Evolutionary conservation across 1,140 invertebrate genomes (phyloP).

Genomic region (Oncopodura yosiiana): DNA sequence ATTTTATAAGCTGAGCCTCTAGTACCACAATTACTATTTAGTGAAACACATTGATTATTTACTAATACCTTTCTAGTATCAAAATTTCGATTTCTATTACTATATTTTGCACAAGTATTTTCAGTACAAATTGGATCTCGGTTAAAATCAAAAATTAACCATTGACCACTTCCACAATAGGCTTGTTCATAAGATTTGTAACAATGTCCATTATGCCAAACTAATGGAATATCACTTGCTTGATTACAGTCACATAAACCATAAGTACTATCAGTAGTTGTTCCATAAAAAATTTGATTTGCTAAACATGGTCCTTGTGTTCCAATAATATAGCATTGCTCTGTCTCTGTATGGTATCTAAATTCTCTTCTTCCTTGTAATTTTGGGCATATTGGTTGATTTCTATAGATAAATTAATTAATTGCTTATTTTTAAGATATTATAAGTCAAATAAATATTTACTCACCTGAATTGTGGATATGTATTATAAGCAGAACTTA

Average conservation of each 20-base stretch:
- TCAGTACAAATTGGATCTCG: neutral
- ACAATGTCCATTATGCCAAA: conserved; percentile 8
- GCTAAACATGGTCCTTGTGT: conserved; percentile 10
- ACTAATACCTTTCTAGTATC: conserved; percentile 3
- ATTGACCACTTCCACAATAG: conserved; percentile 8
- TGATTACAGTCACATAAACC: conserved; percentile 14
- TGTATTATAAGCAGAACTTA: too few species aligned
- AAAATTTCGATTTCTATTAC: neutral
- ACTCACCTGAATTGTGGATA: too few species aligned
- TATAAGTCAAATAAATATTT: too few species aligned
- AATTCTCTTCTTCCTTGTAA: too few species aligned
- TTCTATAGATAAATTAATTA: too few species aligned
- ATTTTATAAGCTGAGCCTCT: neutral
- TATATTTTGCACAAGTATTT: conserved; percentile 2
- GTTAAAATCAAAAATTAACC: conserved; percentile 6
- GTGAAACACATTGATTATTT: conserved; percentile 3
- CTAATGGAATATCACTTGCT: neutral
- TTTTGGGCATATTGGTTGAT: too few species aligned
- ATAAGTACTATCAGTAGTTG: neutral
- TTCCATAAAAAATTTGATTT: neutral
- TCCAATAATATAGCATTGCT: neutral
- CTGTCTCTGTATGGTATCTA: conserved; percentile 1
- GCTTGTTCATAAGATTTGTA: conserved; percentile 14
- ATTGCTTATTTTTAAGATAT: too few species aligned
- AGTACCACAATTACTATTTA: neutral